Percentiles rank a stretch among this genome's conserved stretches.
phyloP scores from a whole-genome alignment of 2,888 invertebrate species.

The Tenthredo livida region DNA sequence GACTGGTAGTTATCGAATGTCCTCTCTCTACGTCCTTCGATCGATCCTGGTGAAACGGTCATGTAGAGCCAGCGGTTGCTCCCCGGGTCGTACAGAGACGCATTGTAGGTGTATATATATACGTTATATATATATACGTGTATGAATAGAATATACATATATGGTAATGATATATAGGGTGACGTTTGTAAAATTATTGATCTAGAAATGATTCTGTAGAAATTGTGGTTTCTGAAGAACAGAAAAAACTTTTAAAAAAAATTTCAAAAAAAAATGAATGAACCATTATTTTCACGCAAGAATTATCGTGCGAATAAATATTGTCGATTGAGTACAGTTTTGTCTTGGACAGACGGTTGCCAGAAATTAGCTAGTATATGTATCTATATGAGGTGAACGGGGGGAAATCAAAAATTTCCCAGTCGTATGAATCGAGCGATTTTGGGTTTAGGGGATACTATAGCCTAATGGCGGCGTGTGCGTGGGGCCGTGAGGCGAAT shows the following conservation, averaged over 20 bases:
- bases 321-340: no score
- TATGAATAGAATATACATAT: no score
- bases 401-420: conserved; percentile 1
- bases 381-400: background rate
- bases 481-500: conserved; percentile 17
- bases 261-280: background rate
- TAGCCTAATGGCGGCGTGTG: conserved; percentile 25
- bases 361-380: background rate
- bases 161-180: background rate
- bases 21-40: conserved; percentile 15
- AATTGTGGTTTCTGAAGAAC: background rate
- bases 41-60: conserved; percentile 31
- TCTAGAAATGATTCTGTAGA: background rate
- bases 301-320: no score
- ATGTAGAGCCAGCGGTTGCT: conserved; percentile 30
- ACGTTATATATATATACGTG: background rate
- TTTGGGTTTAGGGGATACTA: conserved; percentile 19
- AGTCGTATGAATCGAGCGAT: background rate
- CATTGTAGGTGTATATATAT: background rate
- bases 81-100: conserved; percentile 11
- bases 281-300: no score
- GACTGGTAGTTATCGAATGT: background rate
- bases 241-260: background rate
- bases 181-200: background rate
- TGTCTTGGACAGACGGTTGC: no score